Evolutionary conservation across 2,113 vertebrate species (phyloP), one percentile per base, ranked within the genome.

Genomic region (Gambusia affinis): DNA sequence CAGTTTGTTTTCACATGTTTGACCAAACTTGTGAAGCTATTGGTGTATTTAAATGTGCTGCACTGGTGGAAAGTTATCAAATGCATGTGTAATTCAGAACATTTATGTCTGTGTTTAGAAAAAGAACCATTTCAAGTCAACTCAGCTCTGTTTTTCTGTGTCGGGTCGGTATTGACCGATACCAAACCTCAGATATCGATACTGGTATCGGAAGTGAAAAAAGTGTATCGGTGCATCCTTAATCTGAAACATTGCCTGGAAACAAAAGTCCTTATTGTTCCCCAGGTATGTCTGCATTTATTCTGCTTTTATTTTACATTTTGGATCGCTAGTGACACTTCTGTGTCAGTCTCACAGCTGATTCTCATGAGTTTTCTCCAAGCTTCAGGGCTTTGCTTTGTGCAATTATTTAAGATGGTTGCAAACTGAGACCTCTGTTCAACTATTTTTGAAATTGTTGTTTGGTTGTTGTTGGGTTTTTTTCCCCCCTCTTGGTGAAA

Each of bases 321-420:
- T 51, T 39, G 37, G 78, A 73, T 86, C 81, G 65, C 76, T 89
- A 73, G 62, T 83, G 82, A 85, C 82, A 73, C 64, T 70, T 81
- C 68, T 75, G 84, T 86, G 57, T 72, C 57, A 78, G 73, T 47
- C 74, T 73, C 73, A 51, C 68, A 74, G 66, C 61, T 4, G 37
- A 61, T 54, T 54, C 22, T 1, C 22, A 54, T 24, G 7, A 15
- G 5, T 54, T 54, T 54, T 54, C 51, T 54, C 19, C 22, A 54
- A 54, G 51, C 51, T 44, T 44, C 14, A 70, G 76, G 86, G 79
- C 82, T 57, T 82, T 66, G 65, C 78, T 82, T 84, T 75, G 86
- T 82, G 77, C 78, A 90, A 92, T 91, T 92, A 92, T 93, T 93
- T 88, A 73, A 84, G 72, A 75, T 87, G 85, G 86, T 81, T 80